These are phyloP conservation scores for Pan troglodytes DNA, from an alignment of 2,113 vertebrate species.

Conservation along the genomic window NHGRI_mPanTro3-v2.1_pri NC_072402.2:103012001-103012500, in stretches of 20 bases:
- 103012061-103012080: background rate
- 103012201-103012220: background rate
- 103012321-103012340: background rate
- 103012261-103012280: background rate
- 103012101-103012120: background rate
- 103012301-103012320: slow-evolving; percentile 30
- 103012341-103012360: background rate
- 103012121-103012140: background rate
- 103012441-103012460: background rate
- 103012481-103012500: background rate
- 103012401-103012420: background rate
- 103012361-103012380: background rate
- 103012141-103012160: background rate
- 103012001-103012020: background rate
- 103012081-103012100: background rate
- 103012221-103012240: background rate
- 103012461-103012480: background rate
- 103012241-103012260: background rate
- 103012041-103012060: background rate
- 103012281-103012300: background rate
- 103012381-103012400: background rate
- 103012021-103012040: background rate
- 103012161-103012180: background rate
- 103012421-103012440: background rate
- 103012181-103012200: background rate